A percentile compares a stretch with the other conserved stretches of the same genome.
Conservation (phyloP, 2,888 invertebrate genomes). For the Hofmannophila pseudospretella region DNA sequence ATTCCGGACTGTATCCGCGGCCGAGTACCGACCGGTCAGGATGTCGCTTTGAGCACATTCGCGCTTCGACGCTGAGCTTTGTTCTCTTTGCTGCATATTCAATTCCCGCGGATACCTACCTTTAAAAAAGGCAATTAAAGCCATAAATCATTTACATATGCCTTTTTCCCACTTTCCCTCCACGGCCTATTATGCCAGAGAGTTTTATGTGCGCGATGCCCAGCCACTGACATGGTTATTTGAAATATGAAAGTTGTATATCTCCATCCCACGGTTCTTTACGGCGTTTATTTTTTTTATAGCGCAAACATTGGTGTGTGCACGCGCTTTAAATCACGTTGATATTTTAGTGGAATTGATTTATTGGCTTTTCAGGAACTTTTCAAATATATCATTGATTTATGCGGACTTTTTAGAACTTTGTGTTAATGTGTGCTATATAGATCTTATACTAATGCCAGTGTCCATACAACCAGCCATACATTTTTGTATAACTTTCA, state of each 20-base stretch:
- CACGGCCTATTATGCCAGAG: slow-evolving; percentile 38
- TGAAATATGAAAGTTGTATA: slow-evolving; percentile 72
- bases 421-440: too few relatives aligned
- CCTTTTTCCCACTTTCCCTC: slow-evolving; percentile 42
- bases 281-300: slow-evolving; percentile 57
- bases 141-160: slow-evolving; percentile 63
- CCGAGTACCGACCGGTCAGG: slow-evolving; percentile 5
- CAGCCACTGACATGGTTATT: slow-evolving; percentile 54
- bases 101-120: slow-evolving; percentile 43
- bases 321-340: slow-evolving; percentile 55
- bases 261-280: slow-evolving; percentile 57
- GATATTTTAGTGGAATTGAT: slow-evolving; percentile 46
- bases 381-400: slow-evolving; percentile 18
- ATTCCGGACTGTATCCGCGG: slow-evolving; percentile 5
- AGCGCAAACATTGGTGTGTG: slow-evolving; percentile 47
- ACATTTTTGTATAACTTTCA: too few relatives aligned
- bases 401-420: too few relatives aligned
- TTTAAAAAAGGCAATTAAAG: slow-evolving; percentile 66
- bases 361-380: slow-evolving; percentile 42
- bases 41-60: slow-evolving; percentile 25
- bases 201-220: slow-evolving; percentile 51
- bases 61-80: slow-evolving; percentile 35
- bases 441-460: too few relatives aligned
- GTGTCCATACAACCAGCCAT: too few relatives aligned
- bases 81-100: slow-evolving; percentile 64